Evolutionary conservation across 1,140 invertebrate species (phyloP), one percentile per base, ranked within the genome.

Genomic region (Bombus ignitus): DNA sequence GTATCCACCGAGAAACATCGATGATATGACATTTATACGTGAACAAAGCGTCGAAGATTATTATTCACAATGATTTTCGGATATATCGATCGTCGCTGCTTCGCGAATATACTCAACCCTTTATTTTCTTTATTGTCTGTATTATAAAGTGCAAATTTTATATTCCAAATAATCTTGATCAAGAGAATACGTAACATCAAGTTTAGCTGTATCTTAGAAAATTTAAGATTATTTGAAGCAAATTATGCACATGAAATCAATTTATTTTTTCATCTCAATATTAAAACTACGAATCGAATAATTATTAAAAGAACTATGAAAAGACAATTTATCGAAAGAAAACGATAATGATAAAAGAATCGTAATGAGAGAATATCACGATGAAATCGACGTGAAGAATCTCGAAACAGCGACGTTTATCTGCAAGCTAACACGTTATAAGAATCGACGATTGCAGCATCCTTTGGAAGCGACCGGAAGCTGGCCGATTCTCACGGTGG

Each of bases 361-460:
- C n/a, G 15, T 6, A 39, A 66, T 25, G 9, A 39, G 18, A 25
- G 35, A 9, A 28, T 28, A 32, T 65, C 13, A 32, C 62, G 32
- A n/a, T 15, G 8, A 5, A 42, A 72, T 53, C 42, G 42, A 28
- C 8, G 12, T 1, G 32, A 9, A 18, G 22, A 35, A 25, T 25
- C 8, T 47, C 8, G 9, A 70, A n/a, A 37, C 22, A 28, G 28
- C 4, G 10, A 9, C 25, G 59, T 81, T 68, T 44, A 8, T 47
- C 47, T n/a, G 5, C 13, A 1, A 79, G n/a, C 70, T 47, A 87
- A 2, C 81, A 84, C 12, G 62, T 79, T 15, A 75, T 22, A 37
- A 42, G 57, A 37, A 66, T 87, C 65, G 73, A 81, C 15, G 57
- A 77, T 73, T 59, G 65, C 1, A 39, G n/a, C 18, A 53, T 72